Conservation (phyloP, 2,888 invertebrate species). For the Carcina quercana region DNA sequence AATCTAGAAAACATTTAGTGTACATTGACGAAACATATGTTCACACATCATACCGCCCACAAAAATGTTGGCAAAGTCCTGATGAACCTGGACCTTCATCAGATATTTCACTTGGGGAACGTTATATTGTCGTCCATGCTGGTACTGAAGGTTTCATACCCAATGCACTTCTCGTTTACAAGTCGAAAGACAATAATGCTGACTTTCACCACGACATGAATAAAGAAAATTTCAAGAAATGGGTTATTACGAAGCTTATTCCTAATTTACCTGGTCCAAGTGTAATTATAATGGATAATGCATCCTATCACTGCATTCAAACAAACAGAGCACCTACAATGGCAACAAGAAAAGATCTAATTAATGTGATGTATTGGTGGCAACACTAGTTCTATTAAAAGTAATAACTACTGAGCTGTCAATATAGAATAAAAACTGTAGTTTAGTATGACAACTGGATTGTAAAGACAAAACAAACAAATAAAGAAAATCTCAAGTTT, state of each 20-base stretch:
- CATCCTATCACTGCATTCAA: constrained; percentile 1
- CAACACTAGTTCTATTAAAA: no score
- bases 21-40: constrained; percentile 1
- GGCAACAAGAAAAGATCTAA: no score
- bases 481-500: no score
- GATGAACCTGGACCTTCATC: constrained; percentile 2
- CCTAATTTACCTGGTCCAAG: constrained; percentile 3
- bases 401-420: no score
- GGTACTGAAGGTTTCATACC: constrained; percentile 16
- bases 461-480: no score
- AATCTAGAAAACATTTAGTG: background rate
- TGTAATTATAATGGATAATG: constrained; percentile 6
- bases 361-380: no score
- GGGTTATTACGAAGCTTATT: constrained; percentile 3
- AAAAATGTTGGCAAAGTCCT: constrained; percentile 2
- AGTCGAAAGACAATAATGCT: no score
- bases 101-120: constrained; percentile 14
- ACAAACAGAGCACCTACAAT: constrained; percentile 1
- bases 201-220: constrained; percentile 19
- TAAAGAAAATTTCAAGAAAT: constrained; percentile 10
- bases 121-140: constrained; percentile 17
- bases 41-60: constrained; percentile 1
- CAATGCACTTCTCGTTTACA: constrained; percentile 15
- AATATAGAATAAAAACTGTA: no score
- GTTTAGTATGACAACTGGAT: no score